Evolutionary conservation across 2,113 vertebrate genomes (phyloP).

Genomic region (Regulus satrapa): DNA sequence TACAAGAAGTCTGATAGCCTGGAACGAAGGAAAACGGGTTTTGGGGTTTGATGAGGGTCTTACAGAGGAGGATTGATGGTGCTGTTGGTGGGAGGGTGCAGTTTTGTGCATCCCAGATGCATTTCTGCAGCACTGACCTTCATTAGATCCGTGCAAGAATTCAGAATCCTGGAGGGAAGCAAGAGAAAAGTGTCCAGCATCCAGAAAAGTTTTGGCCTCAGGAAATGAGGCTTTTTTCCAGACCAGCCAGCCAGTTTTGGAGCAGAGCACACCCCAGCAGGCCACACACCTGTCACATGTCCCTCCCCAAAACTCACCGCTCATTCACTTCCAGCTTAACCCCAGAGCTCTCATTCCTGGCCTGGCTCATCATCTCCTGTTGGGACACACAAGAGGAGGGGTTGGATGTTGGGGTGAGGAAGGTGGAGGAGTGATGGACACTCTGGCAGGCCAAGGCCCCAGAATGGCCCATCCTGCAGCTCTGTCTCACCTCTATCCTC

Average conservation of each 20-base stretch:
- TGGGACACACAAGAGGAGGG: neutral
- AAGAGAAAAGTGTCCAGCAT: neutral
- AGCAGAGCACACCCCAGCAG: neutral
- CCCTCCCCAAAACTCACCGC: constrained; percentile 75
- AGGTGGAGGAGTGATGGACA: neutral
- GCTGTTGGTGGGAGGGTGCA: neutral
- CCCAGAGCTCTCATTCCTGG: constrained; percentile 85
- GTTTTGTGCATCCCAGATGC: neutral
- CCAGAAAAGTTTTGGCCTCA: neutral
- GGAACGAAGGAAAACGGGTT: neutral
- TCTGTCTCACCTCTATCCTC: constrained; percentile 84
- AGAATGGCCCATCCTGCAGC: neutral
- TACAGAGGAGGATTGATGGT: neutral
- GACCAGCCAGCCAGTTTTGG: neutral
- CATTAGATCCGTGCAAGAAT: constrained; percentile 94
- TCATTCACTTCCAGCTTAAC: constrained; percentile 95
- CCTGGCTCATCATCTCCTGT: constrained; percentile 97
- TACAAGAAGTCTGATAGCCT: constrained; percentile 92
- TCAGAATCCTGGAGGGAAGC: constrained; percentile 80
- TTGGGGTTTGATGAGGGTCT: neutral
- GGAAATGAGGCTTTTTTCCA: neutral
- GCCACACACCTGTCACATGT: neutral
- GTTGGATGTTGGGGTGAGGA: accelerated
- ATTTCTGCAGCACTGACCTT: constrained; percentile 78
- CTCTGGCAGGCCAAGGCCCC: neutral